These are phyloP conservation scores for Argentina silus DNA, from an alignment of 2,797 vertebrate genomes.

Conservation along the genomic window DNA sequence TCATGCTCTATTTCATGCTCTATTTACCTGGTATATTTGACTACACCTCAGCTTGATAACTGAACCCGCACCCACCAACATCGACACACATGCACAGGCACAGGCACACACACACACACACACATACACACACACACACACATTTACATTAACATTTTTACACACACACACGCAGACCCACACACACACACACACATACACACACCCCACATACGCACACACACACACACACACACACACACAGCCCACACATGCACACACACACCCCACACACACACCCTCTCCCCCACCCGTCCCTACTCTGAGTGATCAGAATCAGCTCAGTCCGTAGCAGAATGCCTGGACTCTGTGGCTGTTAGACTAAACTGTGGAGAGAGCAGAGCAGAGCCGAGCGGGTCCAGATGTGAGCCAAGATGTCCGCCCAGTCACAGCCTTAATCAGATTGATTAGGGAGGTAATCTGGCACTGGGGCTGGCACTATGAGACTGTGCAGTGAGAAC, in stretches of 20 bases:
- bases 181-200: conserved; percentile 11
- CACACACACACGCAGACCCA: conserved; percentile 13
- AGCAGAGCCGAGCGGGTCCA: conserved; percentile 59
- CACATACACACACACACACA: conserved; percentile 6
- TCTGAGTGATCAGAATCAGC: conserved; percentile 52
- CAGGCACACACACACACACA: conserved; percentile 5
- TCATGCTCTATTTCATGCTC: conserved; percentile 18
- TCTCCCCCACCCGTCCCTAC: conserved; percentile 25
- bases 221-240: conserved; percentile 39
- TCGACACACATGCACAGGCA: not conserved
- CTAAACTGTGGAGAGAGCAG: conserved; percentile 65
- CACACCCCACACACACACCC: conserved; percentile 35
- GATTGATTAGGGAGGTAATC: conserved; percentile 80
- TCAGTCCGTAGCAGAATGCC: conserved; percentile 52
- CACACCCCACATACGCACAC: too few species aligned
- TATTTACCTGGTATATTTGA: conserved; percentile 33
- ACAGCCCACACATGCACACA: too few species aligned
- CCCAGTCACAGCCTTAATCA: conserved; percentile 68
- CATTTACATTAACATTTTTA: not conserved
- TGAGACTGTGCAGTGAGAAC: conserved; percentile 67
- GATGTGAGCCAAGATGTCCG: conserved; percentile 75
- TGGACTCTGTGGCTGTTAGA: conserved; percentile 67
- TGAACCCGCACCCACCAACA: not conserved
- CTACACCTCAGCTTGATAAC: conserved; percentile 23
- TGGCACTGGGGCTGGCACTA: conserved; percentile 64